Evolutionary conservation across 2,888 invertebrate species (phyloP), one percentile per base, ranked within the genome.

Genomic region (Drosophila maculinotata): DNA sequence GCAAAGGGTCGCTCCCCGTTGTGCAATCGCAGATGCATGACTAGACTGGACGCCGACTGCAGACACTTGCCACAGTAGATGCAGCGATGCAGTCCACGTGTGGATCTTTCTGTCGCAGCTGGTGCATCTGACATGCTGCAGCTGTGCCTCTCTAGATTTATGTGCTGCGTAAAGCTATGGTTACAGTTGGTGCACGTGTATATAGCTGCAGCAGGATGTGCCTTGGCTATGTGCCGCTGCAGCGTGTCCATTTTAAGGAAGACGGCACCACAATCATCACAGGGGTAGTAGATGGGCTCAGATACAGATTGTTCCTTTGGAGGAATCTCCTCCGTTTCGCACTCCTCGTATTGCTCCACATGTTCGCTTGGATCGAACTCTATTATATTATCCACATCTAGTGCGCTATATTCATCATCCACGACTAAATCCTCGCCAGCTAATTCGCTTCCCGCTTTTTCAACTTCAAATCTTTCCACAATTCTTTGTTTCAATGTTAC

Each of bases 91-190:
- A 41, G 52, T 0, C 33, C 20, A 4, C 36, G 44, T 2, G 12
- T 0, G 0, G 92, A 59, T 92, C 92, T 38, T 8, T 8, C 4
- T 8, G 17, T 26, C 92, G 92, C 1, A 91, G 92, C 71, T 92
- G 93, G 0, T 35, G 39, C 54, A 51, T 72, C 35, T 1, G 30
- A 15, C 5, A 4, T 28, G 6, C 1, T 25, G 38, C 58, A 86
- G 17, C 1, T 73, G 42, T 77, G 87, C 38, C 10, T 54, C 45
- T 56, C 26, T 12, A 64, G 62, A 25, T 58, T 70, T 0, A 23
- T 38, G 31, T 60, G 66, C n/a, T 56, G 56, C 3, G 81, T 76
- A 17, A 80, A 87, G 53, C 64, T 66, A 33, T 85, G 68, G 0
- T 52, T 60, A 38, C 89, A 89, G 9, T 70, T 60, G 0, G 44